Base-by-base conservation (phyloP, 2,797 vertebrate species). In the Mycteria americana region DNA sequence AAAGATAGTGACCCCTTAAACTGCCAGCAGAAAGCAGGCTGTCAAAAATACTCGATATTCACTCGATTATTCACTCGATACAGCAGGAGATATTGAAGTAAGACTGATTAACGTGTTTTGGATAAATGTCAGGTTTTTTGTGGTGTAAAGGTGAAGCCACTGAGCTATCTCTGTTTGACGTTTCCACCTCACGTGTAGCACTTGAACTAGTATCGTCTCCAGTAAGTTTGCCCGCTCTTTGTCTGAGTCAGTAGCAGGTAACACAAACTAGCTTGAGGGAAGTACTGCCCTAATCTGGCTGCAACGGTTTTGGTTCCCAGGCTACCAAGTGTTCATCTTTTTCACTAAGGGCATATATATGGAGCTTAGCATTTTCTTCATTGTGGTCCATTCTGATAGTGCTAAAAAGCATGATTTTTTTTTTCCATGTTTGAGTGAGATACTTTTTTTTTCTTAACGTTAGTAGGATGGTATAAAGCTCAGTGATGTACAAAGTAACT, bases 21-120 rank as follows among this genome's bases (percentile, higher is more conserved):
- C 16, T 79, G 10, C 6, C 39, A 39, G 46, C 37, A 73, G 78
- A 84, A 18, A 56, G 43, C 41, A 74, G 24, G 11, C 18, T 79
- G 43, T 46, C 51, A 78, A 0, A 74, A 31, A 62, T 37, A 60
- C 0, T 9, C 54, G n/a, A n/a, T 27, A 0, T 56, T n/a, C n/a
- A 16, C 65, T 62, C 13, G 4, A 10, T 18, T 27, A 0, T 56
- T n/a, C n/a, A 16, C 65, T 62, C 13, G 4, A 10, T 18, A 4
- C 10, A 69, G 57, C 53, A 60, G 54, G 10, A 10, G 5, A 13
- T 22, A 22, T 0, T 56, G 64, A 33, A 64, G 37, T 27, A 51
- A 33, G 24, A 9, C 5, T 13, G 10, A 25, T 10, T 6, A 7
- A 62, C 8, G 18, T 8, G 7, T 51, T 69, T 57, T 2, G 0